Evolutionary conservation across 2,888 invertebrate genomes (phyloP), one percentile per base, ranked within the genome.

Genomic region (Calliphora vomitoria): DNA sequence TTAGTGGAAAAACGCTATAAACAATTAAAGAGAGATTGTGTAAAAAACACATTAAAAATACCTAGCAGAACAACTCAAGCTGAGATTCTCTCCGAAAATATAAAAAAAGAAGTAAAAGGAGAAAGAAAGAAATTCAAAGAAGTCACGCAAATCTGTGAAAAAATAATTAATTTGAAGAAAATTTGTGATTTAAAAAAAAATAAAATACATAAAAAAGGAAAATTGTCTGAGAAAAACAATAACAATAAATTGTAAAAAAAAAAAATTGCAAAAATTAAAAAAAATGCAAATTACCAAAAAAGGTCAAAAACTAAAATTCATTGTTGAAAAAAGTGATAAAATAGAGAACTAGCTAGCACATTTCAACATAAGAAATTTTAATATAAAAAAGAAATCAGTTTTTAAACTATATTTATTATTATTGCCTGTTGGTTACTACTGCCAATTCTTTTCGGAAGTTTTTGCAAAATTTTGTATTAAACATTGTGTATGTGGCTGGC

Each of bases 401-500:
- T 25, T 58, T 20, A 18, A 41, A 58, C 18, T 5, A 58, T 15
- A n/a, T n/a, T n/a, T n/a, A n/a, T n/a, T n/a, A n/a, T n/a, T n/a
- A n/a, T 58, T 55, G 10, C 35, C 35, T 6, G 35, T 35, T 35
- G 3, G 35, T 35, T n/a, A 31, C 31, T 69, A 44, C 31, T 66
- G 58, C 35, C 20, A 75, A 13, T 20, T 35, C 8, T 53, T 53
- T 58, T 82, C 35, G 20, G 31, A 35, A 38, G 6, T 75, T 69
- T 86, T 72, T 55, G 76, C 72, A 68, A 50, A 86, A 62, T 75
- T 75, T 66, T 53, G 25, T 64, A 4, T 66, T 64, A 20, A 69
- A 75, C 68, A 69, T 53, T 80, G 85, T 75, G 75, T 85, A 83
- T 87, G 76, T 82, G 78, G 78, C 76, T 81, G 25, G 74, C 64